These are phyloP conservation scores for Guaruba guarouba DNA, from an alignment of 2,113 vertebrate species.

Conservation along the genomic window DNA sequence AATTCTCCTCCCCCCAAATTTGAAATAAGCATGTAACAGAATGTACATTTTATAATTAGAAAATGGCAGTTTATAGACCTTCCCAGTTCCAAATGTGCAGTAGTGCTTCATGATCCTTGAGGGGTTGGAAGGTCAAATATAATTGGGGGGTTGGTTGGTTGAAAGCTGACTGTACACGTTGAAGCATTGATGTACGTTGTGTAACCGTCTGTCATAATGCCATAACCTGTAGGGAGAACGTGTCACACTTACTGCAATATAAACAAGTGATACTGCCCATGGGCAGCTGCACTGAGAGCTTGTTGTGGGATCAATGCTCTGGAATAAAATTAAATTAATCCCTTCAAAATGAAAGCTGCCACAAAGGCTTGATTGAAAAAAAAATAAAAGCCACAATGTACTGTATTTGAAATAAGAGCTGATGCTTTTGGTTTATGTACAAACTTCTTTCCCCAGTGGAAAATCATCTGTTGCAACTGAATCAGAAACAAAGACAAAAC, in stretches of 20 bases:
- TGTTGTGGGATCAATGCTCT: not conserved
- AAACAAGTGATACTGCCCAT: not conserved
- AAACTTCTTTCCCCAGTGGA: fast-evolving
- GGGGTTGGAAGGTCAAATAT: slow-evolving; percentile 98
- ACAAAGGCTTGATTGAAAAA: not conserved
- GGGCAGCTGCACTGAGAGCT: not conserved
- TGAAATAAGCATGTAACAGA: slow-evolving; percentile 82
- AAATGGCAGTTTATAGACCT: slow-evolving; percentile 78
- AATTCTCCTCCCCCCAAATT: slow-evolving; percentile 60
- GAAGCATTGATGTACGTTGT: slow-evolving; percentile 97
- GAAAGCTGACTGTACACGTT: slow-evolving; percentile 97
- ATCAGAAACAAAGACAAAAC: not conserved
- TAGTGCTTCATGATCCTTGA: slow-evolving; percentile 86
- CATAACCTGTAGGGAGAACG: slow-evolving; percentile 84
- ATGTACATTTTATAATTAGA: slow-evolving; percentile 79
- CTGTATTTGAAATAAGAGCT: not conserved
- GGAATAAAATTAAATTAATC: not conserved
- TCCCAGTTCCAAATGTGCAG: slow-evolving; percentile 42
- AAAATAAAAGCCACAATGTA: not conserved
- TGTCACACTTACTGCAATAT: slow-evolving; percentile 23
- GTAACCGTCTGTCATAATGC: slow-evolving; percentile 97
- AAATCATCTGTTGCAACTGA: not conserved
- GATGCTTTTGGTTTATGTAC: not conserved
- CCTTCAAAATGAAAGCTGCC: not conserved
- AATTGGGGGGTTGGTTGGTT: slow-evolving; percentile 96